Evolutionary conservation across 92 coral and sea anemone species (phyloP).

Genomic region (Siderastrea radians): DNA sequence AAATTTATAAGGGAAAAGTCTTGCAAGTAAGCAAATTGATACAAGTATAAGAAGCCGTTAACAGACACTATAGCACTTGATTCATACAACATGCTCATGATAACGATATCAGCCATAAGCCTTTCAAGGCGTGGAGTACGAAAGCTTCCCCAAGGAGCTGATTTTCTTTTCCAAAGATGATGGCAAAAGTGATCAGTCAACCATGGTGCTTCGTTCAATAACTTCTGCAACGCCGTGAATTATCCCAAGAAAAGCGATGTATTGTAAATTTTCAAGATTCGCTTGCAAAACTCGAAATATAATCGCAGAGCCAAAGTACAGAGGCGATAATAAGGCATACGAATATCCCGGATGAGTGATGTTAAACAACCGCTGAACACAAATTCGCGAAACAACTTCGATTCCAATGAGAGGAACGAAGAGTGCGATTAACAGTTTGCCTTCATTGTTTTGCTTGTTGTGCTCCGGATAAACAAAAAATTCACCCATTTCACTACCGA

Average conservation of each 20-base stretch:
- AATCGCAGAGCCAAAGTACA: constrained; percentile 9
- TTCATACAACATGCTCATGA: constrained; percentile 33
- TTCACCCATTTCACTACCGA: no score
- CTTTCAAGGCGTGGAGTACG: constrained; percentile 48
- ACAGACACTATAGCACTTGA: constrained; percentile 16
- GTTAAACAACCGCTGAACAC: constrained; percentile 13
- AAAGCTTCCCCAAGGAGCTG: constrained; percentile 37
- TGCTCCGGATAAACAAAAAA: background rate
- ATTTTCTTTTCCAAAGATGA: constrained; percentile 1
- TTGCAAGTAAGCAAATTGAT: background rate
- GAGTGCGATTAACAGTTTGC: constrained; percentile 10
- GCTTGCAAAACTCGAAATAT: constrained; percentile 27
- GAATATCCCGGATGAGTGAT: constrained; percentile 29
- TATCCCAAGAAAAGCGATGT: constrained; percentile 11
- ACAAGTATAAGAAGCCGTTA: no score
- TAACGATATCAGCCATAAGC: constrained; percentile 34
- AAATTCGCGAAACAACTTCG: constrained; percentile 5
- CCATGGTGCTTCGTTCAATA: no score
- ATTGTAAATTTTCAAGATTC: background rate
- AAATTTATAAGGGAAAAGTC: background rate
- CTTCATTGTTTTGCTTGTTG: background rate
- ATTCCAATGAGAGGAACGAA: constrained; percentile 13
- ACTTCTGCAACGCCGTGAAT: constrained; percentile 17
- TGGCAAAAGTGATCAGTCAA: constrained; percentile 7
- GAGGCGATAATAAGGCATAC: constrained; percentile 14